Conservation (phyloP, 2,113 vertebrate species). For the Nipponia nippon region DNA sequence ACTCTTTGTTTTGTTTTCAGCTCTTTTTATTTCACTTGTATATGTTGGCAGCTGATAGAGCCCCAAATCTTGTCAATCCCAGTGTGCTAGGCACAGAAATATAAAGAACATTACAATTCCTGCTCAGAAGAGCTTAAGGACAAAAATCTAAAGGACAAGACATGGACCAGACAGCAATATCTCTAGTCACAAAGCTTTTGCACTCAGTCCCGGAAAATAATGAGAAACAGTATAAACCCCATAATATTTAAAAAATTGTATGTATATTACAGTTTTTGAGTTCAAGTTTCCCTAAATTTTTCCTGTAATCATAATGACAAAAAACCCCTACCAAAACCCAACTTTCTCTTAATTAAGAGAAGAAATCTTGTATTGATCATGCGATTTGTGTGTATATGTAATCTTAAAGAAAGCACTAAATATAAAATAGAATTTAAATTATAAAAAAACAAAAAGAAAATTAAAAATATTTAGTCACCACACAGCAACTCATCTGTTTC, state of each 20-base stretch:
- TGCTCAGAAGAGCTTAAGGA: slow-evolving; percentile 11
- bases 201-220: not conserved
- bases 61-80: not conserved
- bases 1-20: slow-evolving; percentile 33
- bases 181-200: not conserved
- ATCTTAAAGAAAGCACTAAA: not conserved
- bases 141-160: slow-evolving; percentile 24
- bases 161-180: not conserved
- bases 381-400: rapidly evolving
- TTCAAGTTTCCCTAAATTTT: not conserved
- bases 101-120: not conserved
- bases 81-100: not conserved
- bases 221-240: not conserved
- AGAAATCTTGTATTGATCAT: not conserved
- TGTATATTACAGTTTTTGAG: not conserved
- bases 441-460: not conserved
- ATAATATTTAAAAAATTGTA: not conserved
- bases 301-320: not conserved
- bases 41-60: slow-evolving; percentile 14
- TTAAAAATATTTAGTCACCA: not conserved
- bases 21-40: slow-evolving; percentile 32
- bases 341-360: not conserved
- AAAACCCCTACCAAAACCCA: rapidly evolving
- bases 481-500: not conserved
- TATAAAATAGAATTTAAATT: not conserved